A percentile compares a stretch with the other conserved stretches of the same genome.
Evolutionary conservation across 2,113 vertebrate species (phyloP).

Genomic region (Lipotes vexillifer): DNA sequence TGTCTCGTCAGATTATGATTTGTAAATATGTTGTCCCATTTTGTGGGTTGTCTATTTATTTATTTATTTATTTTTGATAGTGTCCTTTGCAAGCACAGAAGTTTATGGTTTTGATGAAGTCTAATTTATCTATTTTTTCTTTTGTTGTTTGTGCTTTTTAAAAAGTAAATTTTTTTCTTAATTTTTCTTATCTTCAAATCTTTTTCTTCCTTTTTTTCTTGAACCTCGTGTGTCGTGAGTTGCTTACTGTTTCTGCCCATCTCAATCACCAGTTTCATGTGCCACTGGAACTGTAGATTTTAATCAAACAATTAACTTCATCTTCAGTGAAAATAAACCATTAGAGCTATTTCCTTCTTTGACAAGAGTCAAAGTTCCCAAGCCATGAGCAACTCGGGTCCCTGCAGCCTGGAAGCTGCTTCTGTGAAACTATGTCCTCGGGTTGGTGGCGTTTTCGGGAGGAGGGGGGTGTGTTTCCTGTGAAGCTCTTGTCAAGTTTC

Average conservation of each 20-base stretch:
- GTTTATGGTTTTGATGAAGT: not conserved
- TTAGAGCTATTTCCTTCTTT: slow-evolving; percentile 53
- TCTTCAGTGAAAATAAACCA: slow-evolving; percentile 67
- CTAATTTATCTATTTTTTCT: not conserved
- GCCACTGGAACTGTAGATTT: not conserved
- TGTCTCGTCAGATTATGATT: not conserved
- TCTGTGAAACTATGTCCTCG: slow-evolving; percentile 77
- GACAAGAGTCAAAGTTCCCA: slow-evolving; percentile 39
- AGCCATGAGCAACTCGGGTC: not conserved
- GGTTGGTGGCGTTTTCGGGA: slow-evolving; percentile 57
- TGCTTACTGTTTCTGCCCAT: not conserved
- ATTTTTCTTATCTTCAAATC: not conserved
- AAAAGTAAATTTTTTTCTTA: not conserved
- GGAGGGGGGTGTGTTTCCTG: slow-evolving; percentile 74
- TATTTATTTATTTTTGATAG: not conserved
- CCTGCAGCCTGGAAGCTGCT: not conserved
- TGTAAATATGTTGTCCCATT: not conserved
- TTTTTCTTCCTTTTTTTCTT: not conserved
- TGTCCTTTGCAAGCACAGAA: not conserved
- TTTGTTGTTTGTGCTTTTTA: not conserved
- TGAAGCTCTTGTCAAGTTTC: slow-evolving; percentile 76
- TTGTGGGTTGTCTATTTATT: not conserved
- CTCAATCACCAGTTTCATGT: not conserved
- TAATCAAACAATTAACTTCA: slow-evolving; percentile 62
- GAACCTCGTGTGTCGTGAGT: not conserved